Conservation (phyloP, 2,113 vertebrate genomes). For the Phoxinus phoxinus region DNA sequence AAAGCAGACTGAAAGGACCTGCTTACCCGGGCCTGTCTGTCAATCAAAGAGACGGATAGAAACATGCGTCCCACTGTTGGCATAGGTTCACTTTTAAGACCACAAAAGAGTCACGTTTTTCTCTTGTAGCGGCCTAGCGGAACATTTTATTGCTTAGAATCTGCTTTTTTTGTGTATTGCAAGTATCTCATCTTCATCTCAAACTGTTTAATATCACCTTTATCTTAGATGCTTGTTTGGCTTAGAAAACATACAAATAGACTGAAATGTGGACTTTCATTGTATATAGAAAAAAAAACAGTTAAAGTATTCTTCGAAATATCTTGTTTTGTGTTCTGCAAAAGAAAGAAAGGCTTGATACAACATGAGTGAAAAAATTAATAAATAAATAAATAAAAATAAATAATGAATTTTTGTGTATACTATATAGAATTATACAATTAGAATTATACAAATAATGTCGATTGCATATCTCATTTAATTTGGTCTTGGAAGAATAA, state of each 20-base stretch:
- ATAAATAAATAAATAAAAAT: no score
- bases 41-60: slow-evolving; percentile 40
- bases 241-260: background rate
- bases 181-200: background rate
- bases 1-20: slow-evolving; percentile 22
- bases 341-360: background rate
- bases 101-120: slow-evolving; percentile 11
- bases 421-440: background rate
- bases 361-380: background rate
- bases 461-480: background rate
- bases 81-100: slow-evolving; percentile 23
- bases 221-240: background rate
- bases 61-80: slow-evolving; percentile 14
- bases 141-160: background rate
- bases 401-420: background rate
- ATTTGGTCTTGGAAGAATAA: background rate
- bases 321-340: background rate
- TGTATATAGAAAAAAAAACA: no score
- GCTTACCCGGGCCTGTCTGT: slow-evolving; percentile 32
- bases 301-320: background rate
- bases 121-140: background rate
- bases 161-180: background rate
- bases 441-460: background rate
- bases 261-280: background rate
- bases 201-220: background rate